Conservation (phyloP, 92 coral and sea anemone genomes). For the Pocillopora meandrina region DNA sequence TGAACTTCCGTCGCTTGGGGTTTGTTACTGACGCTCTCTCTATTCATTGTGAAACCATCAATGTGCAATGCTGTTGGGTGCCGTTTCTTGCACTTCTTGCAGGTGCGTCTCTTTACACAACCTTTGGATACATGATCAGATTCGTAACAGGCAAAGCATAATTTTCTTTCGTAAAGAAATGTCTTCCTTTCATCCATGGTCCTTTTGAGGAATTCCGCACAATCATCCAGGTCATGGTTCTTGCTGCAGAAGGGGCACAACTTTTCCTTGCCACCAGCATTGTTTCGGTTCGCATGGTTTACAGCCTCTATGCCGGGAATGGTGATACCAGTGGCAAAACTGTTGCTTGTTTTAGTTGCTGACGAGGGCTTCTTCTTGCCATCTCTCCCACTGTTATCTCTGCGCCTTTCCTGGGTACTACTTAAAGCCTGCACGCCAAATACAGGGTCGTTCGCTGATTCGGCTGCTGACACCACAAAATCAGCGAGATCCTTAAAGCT, state of each 20-base stretch:
- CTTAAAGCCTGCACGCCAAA: too few species aligned
- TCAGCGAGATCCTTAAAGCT: conserved; percentile 15
- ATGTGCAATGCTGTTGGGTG: conserved; percentile 47
- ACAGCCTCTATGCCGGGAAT: not conserved
- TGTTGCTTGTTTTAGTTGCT: conserved; percentile 20
- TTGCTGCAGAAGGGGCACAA: not conserved
- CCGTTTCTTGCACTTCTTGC: conserved; percentile 54
- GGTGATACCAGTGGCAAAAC: conserved; percentile 40
- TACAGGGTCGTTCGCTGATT: conserved; percentile 64
- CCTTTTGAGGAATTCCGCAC: not conserved
- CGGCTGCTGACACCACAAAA: conserved; percentile 56
- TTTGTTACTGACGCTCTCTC: not conserved
- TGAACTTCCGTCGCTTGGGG: not conserved
- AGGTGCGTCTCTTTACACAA: conserved; percentile 59
- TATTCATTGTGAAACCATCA: conserved; percentile 14
- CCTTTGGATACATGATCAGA: conserved; percentile 53
- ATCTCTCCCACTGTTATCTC: too few species aligned
- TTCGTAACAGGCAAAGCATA: conserved; percentile 66
- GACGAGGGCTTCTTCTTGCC: not conserved
- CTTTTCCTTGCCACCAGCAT: not conserved
- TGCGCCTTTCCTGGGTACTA: too few species aligned
- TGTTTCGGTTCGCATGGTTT: not conserved
- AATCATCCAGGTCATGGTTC: not conserved
- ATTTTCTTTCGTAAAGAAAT: conserved; percentile 30
- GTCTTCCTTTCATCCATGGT: not conserved